Evolutionary conservation across 1,140 invertebrate species (phyloP).

Genomic region (Eulimnadia texana): DNA sequence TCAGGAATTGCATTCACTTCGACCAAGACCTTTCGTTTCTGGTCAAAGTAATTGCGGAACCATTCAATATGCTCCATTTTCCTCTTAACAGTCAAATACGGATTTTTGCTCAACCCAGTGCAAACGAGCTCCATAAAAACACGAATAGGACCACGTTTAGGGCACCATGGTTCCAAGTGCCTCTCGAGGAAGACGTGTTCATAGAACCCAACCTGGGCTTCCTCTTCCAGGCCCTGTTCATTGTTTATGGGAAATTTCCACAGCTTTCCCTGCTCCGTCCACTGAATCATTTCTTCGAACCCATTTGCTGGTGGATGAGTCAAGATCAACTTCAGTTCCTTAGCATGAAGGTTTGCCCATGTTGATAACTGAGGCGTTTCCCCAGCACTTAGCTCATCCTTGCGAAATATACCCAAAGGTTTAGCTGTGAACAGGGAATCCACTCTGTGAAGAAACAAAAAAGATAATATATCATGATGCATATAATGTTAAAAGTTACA

Average conservation of each 20-base stretch:
- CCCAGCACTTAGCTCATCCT: constrained; percentile 20
- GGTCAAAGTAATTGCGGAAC: constrained; percentile 81
- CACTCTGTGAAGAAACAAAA: constrained; percentile 15
- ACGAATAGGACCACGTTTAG: constrained; percentile 67
- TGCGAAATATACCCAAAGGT: constrained; percentile 43
- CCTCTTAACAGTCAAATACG: constrained; percentile 69
- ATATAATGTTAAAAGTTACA: not conserved
- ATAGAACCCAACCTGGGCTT: constrained; percentile 63
- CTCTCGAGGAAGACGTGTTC: constrained; percentile 87
- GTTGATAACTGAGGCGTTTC: constrained; percentile 39
- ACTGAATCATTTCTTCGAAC: constrained; percentile 83
- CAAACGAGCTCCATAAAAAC: constrained; percentile 96
- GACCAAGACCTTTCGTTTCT: constrained; percentile 55
- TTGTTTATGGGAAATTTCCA: constrained; percentile 98
- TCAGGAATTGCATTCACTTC: constrained; percentile 37
- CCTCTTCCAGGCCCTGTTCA: constrained; percentile 75
- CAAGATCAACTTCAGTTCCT: constrained; percentile 44
- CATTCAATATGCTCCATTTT: constrained; percentile 83
- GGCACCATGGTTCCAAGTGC: constrained; percentile 75
- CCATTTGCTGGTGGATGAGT: constrained; percentile 65
- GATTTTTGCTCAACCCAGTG: constrained; percentile 86
- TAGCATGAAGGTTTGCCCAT: constrained; percentile 49
- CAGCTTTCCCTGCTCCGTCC: constrained; percentile 86
- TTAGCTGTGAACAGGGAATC: constrained; percentile 40
- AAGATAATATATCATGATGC: not conserved